Conservation (phyloP, 2,888 invertebrate species). For the Cerastoderma edule region DNA sequence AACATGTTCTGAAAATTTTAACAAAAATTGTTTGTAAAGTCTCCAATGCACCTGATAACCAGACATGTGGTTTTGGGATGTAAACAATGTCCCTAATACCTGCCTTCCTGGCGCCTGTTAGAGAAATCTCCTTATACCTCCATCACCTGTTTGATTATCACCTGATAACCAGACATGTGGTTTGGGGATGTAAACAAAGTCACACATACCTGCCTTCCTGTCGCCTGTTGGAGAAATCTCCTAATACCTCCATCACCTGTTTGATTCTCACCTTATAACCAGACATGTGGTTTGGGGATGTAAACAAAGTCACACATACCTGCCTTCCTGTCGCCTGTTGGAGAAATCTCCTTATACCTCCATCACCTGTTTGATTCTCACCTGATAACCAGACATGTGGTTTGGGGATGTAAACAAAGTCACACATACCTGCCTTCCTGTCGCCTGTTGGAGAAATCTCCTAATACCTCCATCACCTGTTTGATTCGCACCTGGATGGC, state of each 20-base stretch:
- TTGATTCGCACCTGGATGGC: conserved; percentile 95
- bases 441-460: conserved; percentile 88
- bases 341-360: conserved; percentile 91
- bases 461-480: conserved; percentile 90
- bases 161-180: too few relatives aligned
- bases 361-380: conserved; percentile 93
- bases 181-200: too few relatives aligned
- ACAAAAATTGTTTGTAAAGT: too few relatives aligned
- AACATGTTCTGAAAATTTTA: too few relatives aligned
- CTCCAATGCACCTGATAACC: too few relatives aligned
- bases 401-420: too few relatives aligned
- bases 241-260: conserved; percentile 90
- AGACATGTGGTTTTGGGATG: too few relatives aligned
- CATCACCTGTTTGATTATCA: conserved; percentile 93
- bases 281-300: too few relatives aligned
- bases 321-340: conserved; percentile 84
- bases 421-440: conserved; percentile 82
- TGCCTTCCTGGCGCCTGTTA: conserved; percentile 84
- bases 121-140: conserved; percentile 91
- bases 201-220: conserved; percentile 82
- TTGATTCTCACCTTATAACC: conserved; percentile 95
- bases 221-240: conserved; percentile 88
- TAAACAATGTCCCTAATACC: conserved; percentile 79
- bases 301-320: conserved; percentile 77
- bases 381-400: too few relatives aligned